Evolutionary conservation across 2,797 vertebrate genomes (phyloP).

Genomic region (Novumbra hubbsi): DNA sequence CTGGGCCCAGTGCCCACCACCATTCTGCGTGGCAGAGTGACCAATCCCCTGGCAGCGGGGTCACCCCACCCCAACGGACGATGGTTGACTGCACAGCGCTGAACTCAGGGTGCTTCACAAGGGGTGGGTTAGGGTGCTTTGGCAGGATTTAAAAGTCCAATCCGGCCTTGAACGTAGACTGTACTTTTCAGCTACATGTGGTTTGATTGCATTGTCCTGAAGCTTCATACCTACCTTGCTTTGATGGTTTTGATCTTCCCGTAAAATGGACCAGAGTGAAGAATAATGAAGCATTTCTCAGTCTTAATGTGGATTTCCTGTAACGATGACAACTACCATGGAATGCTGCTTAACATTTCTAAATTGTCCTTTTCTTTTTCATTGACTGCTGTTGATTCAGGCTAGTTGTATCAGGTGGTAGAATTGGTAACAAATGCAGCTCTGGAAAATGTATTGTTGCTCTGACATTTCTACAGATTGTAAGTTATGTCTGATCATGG

Average conservation of each 20-base stretch:
- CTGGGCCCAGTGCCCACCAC: conserved; percentile 54
- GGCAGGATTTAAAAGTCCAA: conserved; percentile 36
- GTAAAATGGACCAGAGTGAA: too few species aligned
- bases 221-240: conserved; percentile 57
- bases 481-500: background rate
- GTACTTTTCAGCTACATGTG: conserved; percentile 11
- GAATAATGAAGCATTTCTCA: too few species aligned
- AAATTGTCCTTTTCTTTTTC: too few species aligned
- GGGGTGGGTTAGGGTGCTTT: conserved; percentile 40
- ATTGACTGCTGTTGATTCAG: too few species aligned
- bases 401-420: too few species aligned
- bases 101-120: conserved; percentile 41
- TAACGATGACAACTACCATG: too few species aligned
- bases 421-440: too few species aligned
- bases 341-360: too few species aligned
- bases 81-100: conserved; percentile 33
- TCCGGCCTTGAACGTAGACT: conserved; percentile 43
- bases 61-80: conserved; percentile 49
- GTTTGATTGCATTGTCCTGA: background rate
- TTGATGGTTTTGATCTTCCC: too few species aligned
- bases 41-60: conserved; percentile 53
- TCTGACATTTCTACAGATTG: background rate
- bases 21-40: conserved; percentile 46
- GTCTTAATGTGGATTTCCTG: too few species aligned
- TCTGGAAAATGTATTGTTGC: too few species aligned